These are phyloP conservation scores for Zaprionus tsacasi DNA, from an alignment of 1,140 invertebrate genomes.

Conservation along the genomic window DNA sequence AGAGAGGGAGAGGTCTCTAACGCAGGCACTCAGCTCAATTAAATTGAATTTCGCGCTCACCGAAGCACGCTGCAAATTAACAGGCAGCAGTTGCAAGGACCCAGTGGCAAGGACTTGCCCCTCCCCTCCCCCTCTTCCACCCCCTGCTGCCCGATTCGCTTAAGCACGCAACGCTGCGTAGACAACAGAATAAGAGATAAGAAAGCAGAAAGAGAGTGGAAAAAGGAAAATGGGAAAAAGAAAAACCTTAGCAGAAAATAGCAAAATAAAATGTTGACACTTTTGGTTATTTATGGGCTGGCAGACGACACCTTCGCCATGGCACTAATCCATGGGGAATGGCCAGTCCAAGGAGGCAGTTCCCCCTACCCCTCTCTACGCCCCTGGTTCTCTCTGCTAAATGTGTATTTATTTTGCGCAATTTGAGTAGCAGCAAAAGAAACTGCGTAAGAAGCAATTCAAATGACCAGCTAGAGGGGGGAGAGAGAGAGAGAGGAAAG, in stretches of 20 bases:
- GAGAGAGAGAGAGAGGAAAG: constrained; percentile 1
- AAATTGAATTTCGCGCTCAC: constrained; percentile 83
- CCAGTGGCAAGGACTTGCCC: constrained; percentile 21
- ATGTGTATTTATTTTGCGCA: constrained; percentile 80
- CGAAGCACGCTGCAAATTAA: constrained; percentile 82
- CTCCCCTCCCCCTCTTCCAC: constrained; percentile 1
- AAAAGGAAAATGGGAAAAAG: constrained; percentile 8
- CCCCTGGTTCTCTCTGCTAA: constrained; percentile 31
- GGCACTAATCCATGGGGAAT: constrained; percentile 74
- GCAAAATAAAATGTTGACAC: constrained; percentile 83
- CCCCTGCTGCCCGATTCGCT: constrained; percentile 68
- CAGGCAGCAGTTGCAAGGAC: constrained; percentile 47
- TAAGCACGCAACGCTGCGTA: constrained; percentile 78
- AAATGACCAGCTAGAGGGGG: constrained; percentile 63
- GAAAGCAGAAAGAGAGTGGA: constrained; percentile 3
- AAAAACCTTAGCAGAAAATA: constrained; percentile 68
- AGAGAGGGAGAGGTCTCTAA: constrained; percentile 5
- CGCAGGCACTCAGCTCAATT: constrained; percentile 79
- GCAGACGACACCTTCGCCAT: constrained; percentile 68
- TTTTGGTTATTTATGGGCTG: constrained; percentile 81
- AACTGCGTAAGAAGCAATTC: constrained; percentile 71
- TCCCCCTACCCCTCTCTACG: no score
- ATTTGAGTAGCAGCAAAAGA: constrained; percentile 51
- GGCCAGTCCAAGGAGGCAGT: constrained; percentile 5
- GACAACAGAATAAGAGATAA: constrained; percentile 19